Base-by-base conservation (phyloP, 1,140 invertebrate genomes). In the Atta texana region DNA sequence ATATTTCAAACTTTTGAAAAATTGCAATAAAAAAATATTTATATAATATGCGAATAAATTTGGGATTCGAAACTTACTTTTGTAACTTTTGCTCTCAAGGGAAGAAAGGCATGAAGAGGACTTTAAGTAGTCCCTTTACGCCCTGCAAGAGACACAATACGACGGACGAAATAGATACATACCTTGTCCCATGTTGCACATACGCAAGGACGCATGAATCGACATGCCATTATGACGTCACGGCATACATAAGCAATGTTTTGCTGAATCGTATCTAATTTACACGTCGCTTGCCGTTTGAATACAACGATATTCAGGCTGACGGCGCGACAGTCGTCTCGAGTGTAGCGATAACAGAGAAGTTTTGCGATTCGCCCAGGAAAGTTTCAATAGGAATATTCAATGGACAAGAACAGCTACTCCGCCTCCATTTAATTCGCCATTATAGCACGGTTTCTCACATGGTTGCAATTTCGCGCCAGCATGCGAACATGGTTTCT, bases 371-470 rank as follows among this genome's bases (percentile, higher is more conserved):
- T 84, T 84, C 69, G 55, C 53, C 69, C 55, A 55, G 39, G 80
- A 75, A 84, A 84, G 80, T 84, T 84, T 74, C 80, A 84, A 84
- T 84, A 84, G 80, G 80, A 75, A 84, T 84, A 84, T 84, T 84
- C 80, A 74, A 75, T 75, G 55, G 55, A 75, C 80, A 84, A 84
- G 39, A 84, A 61, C 57, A 84, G 80, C 39, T 61, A 57, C 55
- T 8, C 24, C 8, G 39, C 39, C 69, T 24, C n/a, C 24, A 34
- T 84, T 84, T 63, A 75, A 63, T 44, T 44, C 69, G 24, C 34
- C 57, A 57, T 28, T 24, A 49, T 74, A 31, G 18, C 55, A 14
- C 71, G 55, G 34, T 59, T 49, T 82, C 80, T 61, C 80, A 51
- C 24, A 21, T 34, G 31, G 34, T 57, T 75, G 57, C 80, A 74